Percentiles rank a stretch among this genome's conserved stretches.
These are phyloP conservation scores for Myotis brandtii DNA, from an alignment of 2,113 vertebrate species.

Conservation along the genomic window DNA sequence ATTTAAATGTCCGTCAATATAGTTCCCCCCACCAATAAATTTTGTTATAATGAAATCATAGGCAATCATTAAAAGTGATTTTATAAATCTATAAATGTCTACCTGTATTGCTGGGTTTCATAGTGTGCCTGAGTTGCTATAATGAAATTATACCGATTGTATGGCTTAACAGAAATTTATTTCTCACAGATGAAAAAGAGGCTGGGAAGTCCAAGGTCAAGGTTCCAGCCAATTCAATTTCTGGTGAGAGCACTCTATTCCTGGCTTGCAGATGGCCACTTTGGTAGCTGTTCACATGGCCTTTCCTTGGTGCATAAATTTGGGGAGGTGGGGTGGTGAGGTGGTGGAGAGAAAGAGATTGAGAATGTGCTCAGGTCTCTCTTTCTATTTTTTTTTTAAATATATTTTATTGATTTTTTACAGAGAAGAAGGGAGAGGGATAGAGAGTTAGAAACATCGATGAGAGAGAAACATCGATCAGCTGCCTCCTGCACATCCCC, in stretches of 20 bases:
- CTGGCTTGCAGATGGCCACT: background rate
- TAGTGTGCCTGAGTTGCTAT: background rate
- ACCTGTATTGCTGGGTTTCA: background rate
- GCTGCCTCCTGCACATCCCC: no score
- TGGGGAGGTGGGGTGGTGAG: no score
- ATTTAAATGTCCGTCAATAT: background rate
- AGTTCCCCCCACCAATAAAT: background rate
- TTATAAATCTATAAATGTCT: constrained; percentile 17
- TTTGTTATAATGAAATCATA: constrained; percentile 7
- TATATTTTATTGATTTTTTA: no score
- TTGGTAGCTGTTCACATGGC: background rate
- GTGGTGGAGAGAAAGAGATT: background rate
- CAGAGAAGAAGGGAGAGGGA: no score
- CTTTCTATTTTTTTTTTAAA: background rate
- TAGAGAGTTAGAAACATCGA: no score
- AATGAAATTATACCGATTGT: background rate
- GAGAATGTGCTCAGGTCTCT: background rate
- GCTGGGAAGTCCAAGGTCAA: background rate
- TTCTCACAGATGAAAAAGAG: background rate
- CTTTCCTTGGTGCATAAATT: background rate
- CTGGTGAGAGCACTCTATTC: background rate
- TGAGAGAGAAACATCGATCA: no score
- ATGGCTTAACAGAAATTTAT: background rate
- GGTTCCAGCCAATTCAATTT: background rate
- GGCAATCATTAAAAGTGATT: background rate